Evolutionary conservation across 2,888 invertebrate species (phyloP).

Genomic region (Hybos culiciformis): DNA sequence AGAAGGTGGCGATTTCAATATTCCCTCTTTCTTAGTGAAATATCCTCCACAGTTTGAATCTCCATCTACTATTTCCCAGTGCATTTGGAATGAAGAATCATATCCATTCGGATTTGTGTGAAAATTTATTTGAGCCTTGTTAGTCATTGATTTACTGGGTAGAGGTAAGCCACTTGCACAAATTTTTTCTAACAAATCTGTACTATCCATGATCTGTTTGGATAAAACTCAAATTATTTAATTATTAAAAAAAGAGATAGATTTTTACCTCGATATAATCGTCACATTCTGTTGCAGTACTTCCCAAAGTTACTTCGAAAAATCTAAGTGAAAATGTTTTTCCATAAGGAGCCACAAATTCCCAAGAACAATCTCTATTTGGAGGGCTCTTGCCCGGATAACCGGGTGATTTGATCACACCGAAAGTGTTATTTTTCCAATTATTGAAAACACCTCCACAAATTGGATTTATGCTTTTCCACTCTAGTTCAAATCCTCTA

Average conservation of each 20-base stretch:
- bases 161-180: conserved; percentile 57
- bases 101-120: conserved; percentile 52
- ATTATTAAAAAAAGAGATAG: no score
- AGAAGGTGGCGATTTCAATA: conserved; percentile 47
- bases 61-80: conserved; percentile 55
- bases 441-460: conserved; percentile 53
- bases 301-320: conserved; percentile 36
- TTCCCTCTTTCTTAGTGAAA: conserved; percentile 48
- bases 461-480: conserved; percentile 56
- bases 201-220: conserved; percentile 26
- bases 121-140: conserved; percentile 52
- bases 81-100: conserved; percentile 71
- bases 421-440: conserved; percentile 38
- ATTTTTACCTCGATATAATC: conserved; percentile 2
- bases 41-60: conserved; percentile 72
- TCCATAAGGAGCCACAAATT: conserved; percentile 48
- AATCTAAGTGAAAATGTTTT: conserved; percentile 70
- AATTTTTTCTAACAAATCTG: conserved; percentile 45
- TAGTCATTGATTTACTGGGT: conserved; percentile 54
- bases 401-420: conserved; percentile 72
- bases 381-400: conserved; percentile 75
- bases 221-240: conserved; percentile 32
- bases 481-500: conserved; percentile 61
- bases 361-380: conserved; percentile 72
- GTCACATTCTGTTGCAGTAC: neutral